Evolutionary conservation across 2,797 vertebrate species (phyloP).

Genomic region (Selene dorsalis): DNA sequence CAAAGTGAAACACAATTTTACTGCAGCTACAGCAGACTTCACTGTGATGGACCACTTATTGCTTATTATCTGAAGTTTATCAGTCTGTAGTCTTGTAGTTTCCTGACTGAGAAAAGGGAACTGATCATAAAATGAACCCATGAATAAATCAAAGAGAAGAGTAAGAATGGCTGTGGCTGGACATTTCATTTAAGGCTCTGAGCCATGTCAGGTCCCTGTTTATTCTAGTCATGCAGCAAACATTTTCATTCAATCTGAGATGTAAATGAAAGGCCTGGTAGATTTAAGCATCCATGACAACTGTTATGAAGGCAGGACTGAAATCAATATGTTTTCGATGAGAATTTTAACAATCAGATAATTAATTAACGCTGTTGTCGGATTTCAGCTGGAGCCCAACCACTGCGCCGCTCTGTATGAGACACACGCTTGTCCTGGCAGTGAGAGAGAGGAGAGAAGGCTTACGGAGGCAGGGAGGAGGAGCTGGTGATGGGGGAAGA

Average conservation of each 20-base stretch:
- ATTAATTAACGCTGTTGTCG: not conserved
- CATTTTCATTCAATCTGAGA: conserved; percentile 24
- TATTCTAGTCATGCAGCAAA: not conserved
- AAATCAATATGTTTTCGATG: conserved; percentile 34
- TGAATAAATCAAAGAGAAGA: not conserved
- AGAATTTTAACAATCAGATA: conserved; percentile 20
- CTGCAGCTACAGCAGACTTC: conserved; percentile 1
- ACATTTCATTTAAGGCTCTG: not conserved
- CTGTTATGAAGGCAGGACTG: not conserved
- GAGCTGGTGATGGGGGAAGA: not conserved
- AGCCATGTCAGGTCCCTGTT: not conserved
- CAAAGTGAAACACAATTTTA: not conserved
- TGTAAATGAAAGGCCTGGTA: conserved; percentile 28
- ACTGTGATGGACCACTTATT: not conserved
- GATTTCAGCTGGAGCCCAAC: not conserved
- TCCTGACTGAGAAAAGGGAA: not conserved
- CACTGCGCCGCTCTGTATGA: not conserved
- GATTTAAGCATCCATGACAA: conserved; percentile 28
- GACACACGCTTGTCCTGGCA: not conserved
- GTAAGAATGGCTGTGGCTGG: not conserved
- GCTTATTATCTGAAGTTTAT: not conserved
- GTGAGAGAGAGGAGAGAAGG: not conserved
- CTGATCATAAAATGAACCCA: not conserved
- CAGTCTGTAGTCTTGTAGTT: not conserved
- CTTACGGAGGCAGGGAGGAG: not conserved